Conservation (phyloP, 1,140 invertebrate genomes). For the Steinernema feltiae region DNA sequence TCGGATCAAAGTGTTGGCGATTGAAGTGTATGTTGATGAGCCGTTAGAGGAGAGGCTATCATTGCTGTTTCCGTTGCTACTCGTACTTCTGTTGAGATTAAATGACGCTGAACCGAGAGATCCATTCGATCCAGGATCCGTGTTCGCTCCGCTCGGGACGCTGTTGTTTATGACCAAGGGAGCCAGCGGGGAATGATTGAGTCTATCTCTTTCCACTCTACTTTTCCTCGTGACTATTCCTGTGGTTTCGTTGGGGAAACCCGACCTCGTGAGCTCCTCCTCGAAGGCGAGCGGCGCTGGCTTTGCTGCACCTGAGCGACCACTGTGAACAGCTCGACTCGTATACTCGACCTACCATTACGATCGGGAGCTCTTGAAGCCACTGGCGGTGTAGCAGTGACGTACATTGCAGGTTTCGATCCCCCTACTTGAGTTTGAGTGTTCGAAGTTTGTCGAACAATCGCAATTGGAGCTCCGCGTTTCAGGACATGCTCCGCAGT, state of each 20-base stretch:
- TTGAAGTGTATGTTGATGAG: background rate
- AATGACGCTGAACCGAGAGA: background rate
- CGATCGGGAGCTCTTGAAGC: too few species aligned
- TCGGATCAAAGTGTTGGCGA: background rate
- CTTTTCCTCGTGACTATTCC: background rate
- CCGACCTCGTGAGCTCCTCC: background rate
- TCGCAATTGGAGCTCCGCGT: background rate
- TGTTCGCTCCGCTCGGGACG: background rate
- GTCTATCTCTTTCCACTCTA: background rate
- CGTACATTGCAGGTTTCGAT: background rate
- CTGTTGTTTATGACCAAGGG: background rate
- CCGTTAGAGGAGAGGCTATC: conserved; percentile 8
- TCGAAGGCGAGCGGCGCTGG: background rate
- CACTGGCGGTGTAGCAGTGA: background rate
- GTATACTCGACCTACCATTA: background rate
- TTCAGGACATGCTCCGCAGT: background rate
- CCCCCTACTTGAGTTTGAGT: background rate
- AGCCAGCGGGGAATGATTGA: background rate
- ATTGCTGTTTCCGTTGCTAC: conserved; percentile 3
- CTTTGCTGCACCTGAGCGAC: background rate
- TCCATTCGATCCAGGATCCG: background rate
- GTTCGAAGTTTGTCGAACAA: background rate
- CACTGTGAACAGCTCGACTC: background rate
- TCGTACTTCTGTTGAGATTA: background rate
- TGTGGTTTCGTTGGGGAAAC: background rate